Conservation (phyloP, 2,113 vertebrate genomes). For the human region GRCh38 chr12:76354001-76354500, state of each 20-base stretch:
- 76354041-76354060: constrained; percentile 67
- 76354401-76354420: neutral
- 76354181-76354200: neutral
- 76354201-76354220: constrained; percentile 42
- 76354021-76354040: constrained; percentile 64
- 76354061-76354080: constrained; percentile 70
- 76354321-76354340: constrained; percentile 7
- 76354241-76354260: constrained; percentile 53
- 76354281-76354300: constrained; percentile 42
- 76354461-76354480: constrained; percentile 25
- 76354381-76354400: constrained; percentile 6
- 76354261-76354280: constrained; percentile 26
- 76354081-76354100: constrained; percentile 77
- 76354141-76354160: constrained; percentile 59
- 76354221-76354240: constrained; percentile 48
- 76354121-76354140: constrained; percentile 57
- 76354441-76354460: neutral
- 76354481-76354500: constrained; percentile 38
- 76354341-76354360: neutral
- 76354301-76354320: constrained; percentile 1
- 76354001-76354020: constrained; percentile 54
- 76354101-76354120: constrained; percentile 51
- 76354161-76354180: constrained; percentile 56
- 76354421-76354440: neutral
- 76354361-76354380: neutral